phyloP scores from a whole-genome alignment of 2,113 vertebrate genomes.

The Callospermophilus lateralis region DNA sequence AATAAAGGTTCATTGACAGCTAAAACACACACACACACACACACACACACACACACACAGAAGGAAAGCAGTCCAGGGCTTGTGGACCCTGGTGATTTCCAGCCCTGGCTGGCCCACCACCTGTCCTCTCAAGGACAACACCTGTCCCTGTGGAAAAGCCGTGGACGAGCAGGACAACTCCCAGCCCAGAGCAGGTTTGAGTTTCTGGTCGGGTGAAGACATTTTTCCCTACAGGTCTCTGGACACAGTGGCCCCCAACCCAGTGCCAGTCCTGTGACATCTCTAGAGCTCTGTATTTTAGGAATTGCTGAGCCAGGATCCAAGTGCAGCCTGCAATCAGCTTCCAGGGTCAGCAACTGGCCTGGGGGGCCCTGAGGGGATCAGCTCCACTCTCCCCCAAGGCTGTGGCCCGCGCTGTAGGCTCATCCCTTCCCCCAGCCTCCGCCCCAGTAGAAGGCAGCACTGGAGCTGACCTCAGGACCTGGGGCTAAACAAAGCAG shows the following conservation, averaged over 20 bases:
- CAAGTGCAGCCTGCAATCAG: neutral
- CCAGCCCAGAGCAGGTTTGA: neutral
- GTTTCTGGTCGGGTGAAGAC: neutral
- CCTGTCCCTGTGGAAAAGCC: neutral
- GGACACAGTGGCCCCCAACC: neutral
- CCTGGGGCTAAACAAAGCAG: neutral
- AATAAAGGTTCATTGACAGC: too few species aligned
- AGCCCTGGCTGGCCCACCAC: neutral
- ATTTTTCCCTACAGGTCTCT: neutral
- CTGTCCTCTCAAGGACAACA: neutral
- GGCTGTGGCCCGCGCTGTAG: neutral
- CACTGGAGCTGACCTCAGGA: neutral
- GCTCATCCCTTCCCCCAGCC: neutral
- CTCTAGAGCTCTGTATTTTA: neutral
- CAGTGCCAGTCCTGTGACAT: accelerated
- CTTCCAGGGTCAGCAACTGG: neutral
- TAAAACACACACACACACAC: too few species aligned
- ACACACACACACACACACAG: too few species aligned
- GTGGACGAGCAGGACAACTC: neutral
- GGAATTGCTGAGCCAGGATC: neutral
- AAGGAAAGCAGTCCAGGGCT: neutral
- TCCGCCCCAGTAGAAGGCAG: neutral
- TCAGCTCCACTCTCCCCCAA: neutral
- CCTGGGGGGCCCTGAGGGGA: neutral
- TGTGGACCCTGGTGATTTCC: neutral